Evolutionary conservation across 2,113 vertebrate genomes (phyloP), one percentile per base, ranked within the genome.

Genomic region (Phylloscopus trochilus): DNA sequence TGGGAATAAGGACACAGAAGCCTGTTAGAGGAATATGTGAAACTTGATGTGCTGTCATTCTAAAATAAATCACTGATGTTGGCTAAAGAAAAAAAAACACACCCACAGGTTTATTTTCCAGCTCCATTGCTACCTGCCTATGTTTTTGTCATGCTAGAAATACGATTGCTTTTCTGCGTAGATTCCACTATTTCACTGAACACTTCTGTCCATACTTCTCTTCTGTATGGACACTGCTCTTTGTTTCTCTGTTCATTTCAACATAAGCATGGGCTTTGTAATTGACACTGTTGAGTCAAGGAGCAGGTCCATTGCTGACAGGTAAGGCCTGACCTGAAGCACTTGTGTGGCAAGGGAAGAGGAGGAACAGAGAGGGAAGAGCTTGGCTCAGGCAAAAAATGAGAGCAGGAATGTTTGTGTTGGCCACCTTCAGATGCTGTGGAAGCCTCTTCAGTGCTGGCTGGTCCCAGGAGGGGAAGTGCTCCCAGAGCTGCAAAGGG

Each of bases 361-460:
- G 58, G 53, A 78, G 55, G 41, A 59, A 7, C 39, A 51, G 33
- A 27, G 56, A 73, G 15, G 22, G 17, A 51, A 69, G 64, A 44
- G 55, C 11, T 52, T 35, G 17, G 18, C 35, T 66, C 31, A 75
- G 53, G 39, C 10, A 31, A 24, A 44, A 68, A 73, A 41, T 2
- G 39, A 39, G 26, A 41, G 30, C 15, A 72, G 59, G 15, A 51
- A 6, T 6, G 9, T 51, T 56, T 59, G 23, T 30, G 30, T 24
- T 60, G 28, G n/a, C 53, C 53, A 10, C 0, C 0, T 64, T 60
- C n/a, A 15, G 67, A 2, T 3, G 15, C 33, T 13, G 14, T 80
- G 43, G 31, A 47, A 53, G 15, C 66, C 46, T 58, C n/a, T 72
- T 46, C 63, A 69, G 27, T 12, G 18, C 24, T 80, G 30, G 43